Evolutionary conservation across 2,797 vertebrate genomes (phyloP).

Genomic region (Enteromius paludinosus): DNA sequence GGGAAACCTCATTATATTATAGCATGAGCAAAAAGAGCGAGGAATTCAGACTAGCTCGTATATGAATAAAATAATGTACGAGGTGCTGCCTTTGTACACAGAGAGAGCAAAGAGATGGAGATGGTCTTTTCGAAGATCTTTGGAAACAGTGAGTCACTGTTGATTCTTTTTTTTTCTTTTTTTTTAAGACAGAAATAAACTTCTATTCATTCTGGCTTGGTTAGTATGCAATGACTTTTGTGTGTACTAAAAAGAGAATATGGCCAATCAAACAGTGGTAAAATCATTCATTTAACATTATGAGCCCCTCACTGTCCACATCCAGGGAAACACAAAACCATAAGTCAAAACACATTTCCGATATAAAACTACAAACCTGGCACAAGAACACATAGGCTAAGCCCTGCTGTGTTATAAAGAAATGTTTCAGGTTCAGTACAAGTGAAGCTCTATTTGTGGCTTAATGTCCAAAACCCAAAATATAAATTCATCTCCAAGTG

Average conservation of each 20-base stretch:
- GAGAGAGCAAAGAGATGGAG: conserved; percentile 47
- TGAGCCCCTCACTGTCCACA: conserved; percentile 10
- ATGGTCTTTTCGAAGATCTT: conserved; percentile 47
- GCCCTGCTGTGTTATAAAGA: conserved; percentile 4
- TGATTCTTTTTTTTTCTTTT: conserved; percentile 29
- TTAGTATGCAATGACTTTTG: conserved; percentile 20
- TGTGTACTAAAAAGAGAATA: conserved; percentile 38
- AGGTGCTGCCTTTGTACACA: conserved; percentile 29
- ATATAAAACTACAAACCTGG: conserved; percentile 14
- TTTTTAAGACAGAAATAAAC: conserved; percentile 45
- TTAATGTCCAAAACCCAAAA: background rate
- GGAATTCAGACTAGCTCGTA: conserved; percentile 23
- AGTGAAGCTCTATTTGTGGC: background rate
- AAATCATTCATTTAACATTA: conserved; percentile 47
- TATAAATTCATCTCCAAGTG: background rate
- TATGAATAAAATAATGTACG: conserved; percentile 17
- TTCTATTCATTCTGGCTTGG: conserved; percentile 43
- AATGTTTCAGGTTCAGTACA: background rate
- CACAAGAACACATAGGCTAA: background rate
- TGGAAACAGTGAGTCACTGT: conserved; percentile 61
- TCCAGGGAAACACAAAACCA: conserved; percentile 20
- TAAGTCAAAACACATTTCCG: conserved; percentile 16
- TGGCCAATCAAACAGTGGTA: conserved; percentile 26
- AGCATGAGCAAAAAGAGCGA: conserved; percentile 10
- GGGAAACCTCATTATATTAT: conserved; percentile 38